Conservation (phyloP, 2,797 vertebrate species). For the Prionace glauca region DNA sequence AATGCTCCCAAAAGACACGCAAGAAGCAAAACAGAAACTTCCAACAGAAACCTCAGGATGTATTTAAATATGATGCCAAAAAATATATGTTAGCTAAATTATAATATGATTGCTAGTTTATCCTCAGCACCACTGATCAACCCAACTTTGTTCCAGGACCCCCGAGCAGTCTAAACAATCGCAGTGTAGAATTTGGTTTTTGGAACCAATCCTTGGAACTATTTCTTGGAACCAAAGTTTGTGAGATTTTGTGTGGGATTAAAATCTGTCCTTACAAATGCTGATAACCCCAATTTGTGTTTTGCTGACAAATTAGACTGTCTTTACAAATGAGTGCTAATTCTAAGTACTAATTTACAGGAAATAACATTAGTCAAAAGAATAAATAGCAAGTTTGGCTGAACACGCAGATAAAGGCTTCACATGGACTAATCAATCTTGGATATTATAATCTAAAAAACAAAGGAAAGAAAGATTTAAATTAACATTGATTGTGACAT, state of each 20-base stretch:
- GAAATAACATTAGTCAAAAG: neutral
- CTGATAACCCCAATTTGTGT: neutral
- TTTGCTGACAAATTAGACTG: neutral
- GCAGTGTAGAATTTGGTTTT: neutral
- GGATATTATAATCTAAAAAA: neutral
- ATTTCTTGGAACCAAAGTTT: neutral
- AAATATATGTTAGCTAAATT: neutral
- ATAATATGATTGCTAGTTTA: neutral
- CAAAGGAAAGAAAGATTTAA: too few relatives aligned
- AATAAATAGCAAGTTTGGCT: neutral
- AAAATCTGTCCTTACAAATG: neutral
- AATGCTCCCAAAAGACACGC: neutral
- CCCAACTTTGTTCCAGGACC: neutral
- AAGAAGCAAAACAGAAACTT: neutral
- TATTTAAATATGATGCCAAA: neutral
- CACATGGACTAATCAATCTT: neutral
- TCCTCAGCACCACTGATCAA: neutral
- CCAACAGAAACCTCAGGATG: neutral
- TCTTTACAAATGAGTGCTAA: neutral
- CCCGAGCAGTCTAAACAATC: neutral
- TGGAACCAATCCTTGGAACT: neutral
- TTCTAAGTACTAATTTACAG: neutral
- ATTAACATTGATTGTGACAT: too few relatives aligned
- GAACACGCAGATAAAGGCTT: neutral
- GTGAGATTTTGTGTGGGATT: neutral